These are phyloP conservation scores for Asbolus verrucosus DNA, from an alignment of 1,140 invertebrate species.

Conservation along the genomic window DNA sequence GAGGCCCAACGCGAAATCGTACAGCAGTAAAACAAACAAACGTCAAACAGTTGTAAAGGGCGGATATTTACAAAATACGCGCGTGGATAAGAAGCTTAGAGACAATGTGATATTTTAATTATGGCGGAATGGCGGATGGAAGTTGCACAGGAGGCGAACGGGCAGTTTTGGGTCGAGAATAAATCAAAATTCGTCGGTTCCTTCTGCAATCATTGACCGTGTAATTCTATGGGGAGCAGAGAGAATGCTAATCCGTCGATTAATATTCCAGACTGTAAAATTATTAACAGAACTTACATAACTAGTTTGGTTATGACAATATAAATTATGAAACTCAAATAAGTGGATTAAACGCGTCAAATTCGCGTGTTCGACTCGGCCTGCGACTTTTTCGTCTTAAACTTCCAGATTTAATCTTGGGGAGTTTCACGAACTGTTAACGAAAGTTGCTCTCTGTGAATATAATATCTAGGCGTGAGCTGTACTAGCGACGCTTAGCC, in stretches of 20 bases:
- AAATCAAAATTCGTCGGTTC: conserved; percentile 50
- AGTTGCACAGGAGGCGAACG: no score
- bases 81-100: conserved; percentile 15
- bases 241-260: conserved; percentile 54
- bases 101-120: conserved; percentile 31
- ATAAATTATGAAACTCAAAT: conserved; percentile 30
- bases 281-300: conserved; percentile 35
- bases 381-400: not conserved
- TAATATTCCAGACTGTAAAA: conserved; percentile 50
- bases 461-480: conserved; percentile 28
- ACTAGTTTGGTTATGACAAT: conserved; percentile 35
- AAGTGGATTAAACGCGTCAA: conserved; percentile 10
- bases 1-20: conserved; percentile 2
- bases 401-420: conserved; percentile 21
- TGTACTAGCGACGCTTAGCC: conserved; percentile 39
- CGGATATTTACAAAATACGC: conserved; percentile 9
- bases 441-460: conserved; percentile 19
- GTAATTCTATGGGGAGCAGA: conserved; percentile 50
- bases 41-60: not conserved
- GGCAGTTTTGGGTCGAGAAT: conserved; percentile 29
- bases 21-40: conserved; percentile 13
- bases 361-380: conserved; percentile 11
- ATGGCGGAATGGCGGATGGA: not conserved
- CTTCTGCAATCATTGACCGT: conserved; percentile 50
- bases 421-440: conserved; percentile 20